phyloP scores from a whole-genome alignment of 1,140 invertebrate species.

The Drosophila pruinosa region DNA sequence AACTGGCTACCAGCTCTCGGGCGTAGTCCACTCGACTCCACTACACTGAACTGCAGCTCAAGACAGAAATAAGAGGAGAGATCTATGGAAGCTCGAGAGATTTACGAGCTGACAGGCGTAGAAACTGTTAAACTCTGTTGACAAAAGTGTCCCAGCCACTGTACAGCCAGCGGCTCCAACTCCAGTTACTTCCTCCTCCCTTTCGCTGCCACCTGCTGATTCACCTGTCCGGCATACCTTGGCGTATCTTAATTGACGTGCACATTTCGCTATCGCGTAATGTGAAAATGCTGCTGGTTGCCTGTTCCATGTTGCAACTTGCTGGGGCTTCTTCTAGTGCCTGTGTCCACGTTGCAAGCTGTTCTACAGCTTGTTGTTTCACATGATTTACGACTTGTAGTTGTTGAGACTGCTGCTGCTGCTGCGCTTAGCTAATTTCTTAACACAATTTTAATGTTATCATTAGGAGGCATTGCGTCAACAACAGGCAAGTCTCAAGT shows the following conservation, averaged over 20 bases:
- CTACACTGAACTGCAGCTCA: conserved; percentile 50
- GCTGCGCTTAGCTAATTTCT: conserved; percentile 67
- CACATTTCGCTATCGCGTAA: conserved; percentile 81
- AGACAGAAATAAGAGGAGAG: conserved; percentile 11
- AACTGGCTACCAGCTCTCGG: conserved; percentile 20
- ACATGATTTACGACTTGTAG: conserved; percentile 71
- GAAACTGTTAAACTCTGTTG: conserved; percentile 80
- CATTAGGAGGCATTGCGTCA: conserved; percentile 73
- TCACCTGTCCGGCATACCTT: conserved; percentile 76
- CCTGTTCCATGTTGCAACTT: conserved; percentile 3
- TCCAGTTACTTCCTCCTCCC: not conserved
- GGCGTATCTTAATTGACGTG: conserved; percentile 81
- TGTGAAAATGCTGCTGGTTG: conserved; percentile 71
- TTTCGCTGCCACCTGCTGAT: conserved; percentile 34
- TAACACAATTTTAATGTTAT: conserved; percentile 82
- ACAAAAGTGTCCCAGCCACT: conserved; percentile 67
- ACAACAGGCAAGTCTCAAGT: conserved; percentile 35
- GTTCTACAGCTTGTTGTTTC: conserved; percentile 35
- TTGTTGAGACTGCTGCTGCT: conserved; percentile 7
- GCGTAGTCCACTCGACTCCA: conserved; percentile 10
- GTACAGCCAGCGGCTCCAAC: conserved; percentile 19
- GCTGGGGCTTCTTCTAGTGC: not conserved
- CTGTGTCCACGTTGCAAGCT: conserved; percentile 5
- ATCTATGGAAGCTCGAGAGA: conserved; percentile 28
- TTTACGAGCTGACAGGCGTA: conserved; percentile 82